Evolutionary conservation across 2,113 vertebrate species (phyloP).

Genomic region (Todiramphus chloris): DNA sequence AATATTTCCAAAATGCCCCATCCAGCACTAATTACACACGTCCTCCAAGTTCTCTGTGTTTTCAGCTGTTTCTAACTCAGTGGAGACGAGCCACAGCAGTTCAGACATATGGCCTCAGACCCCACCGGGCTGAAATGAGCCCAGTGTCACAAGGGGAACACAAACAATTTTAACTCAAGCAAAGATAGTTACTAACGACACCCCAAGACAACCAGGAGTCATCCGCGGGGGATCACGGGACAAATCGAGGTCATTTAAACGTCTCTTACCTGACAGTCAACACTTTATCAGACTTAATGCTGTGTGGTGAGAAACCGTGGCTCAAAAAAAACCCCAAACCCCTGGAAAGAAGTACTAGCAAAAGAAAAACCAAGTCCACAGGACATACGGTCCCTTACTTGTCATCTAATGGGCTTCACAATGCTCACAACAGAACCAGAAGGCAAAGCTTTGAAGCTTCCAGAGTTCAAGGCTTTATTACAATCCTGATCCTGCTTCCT

Average conservation of each 20-base stretch:
- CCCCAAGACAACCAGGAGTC: background rate
- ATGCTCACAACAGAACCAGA: background rate
- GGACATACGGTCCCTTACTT: background rate
- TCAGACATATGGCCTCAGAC: background rate
- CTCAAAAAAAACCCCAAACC: background rate
- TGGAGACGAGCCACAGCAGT: background rate
- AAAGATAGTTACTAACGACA: background rate
- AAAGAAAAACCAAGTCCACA: background rate
- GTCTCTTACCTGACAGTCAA: background rate
- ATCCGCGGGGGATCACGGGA: background rate
- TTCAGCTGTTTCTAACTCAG: background rate
- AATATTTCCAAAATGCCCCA: background rate
- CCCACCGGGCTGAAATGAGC: background rate
- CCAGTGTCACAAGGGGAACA: background rate
- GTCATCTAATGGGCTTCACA: background rate
- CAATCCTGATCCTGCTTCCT: background rate
- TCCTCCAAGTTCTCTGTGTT: background rate
- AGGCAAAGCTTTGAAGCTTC: background rate
- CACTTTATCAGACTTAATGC: background rate
- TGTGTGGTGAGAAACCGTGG: rapidly evolving
- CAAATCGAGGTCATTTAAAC: background rate
- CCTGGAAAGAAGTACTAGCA: background rate
- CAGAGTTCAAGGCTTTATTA: background rate
- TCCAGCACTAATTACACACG: background rate
- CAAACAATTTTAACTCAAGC: background rate